Conservation (phyloP, 2,797 vertebrate species). For the Rhincodon typus region DNA sequence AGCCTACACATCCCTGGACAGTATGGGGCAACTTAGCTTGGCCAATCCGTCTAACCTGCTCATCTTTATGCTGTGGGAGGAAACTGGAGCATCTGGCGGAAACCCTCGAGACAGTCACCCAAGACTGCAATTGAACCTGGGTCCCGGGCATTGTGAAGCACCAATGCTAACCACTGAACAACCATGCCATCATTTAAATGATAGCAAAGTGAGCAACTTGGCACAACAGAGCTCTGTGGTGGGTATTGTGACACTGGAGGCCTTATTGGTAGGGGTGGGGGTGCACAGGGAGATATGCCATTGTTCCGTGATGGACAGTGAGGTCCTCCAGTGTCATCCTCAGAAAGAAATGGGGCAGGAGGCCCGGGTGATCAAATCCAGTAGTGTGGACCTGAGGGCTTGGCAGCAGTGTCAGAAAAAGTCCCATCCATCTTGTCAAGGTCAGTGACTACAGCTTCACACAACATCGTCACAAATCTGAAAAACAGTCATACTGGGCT, state of each 20-base stretch:
- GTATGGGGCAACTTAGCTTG: too few species aligned
- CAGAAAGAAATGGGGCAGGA: background rate
- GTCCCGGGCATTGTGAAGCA: too few species aligned
- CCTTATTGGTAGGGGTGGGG: background rate
- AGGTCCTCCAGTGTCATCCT: background rate
- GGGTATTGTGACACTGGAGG: background rate
- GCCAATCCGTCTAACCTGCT: too few species aligned
- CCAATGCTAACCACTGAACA: too few species aligned
- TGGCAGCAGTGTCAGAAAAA: background rate
- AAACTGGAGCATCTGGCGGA: too few species aligned
- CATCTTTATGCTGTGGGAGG: too few species aligned
- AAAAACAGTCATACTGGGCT: too few species aligned
- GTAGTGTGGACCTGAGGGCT: background rate
- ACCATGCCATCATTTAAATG: background rate
- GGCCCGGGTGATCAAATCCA: background rate
- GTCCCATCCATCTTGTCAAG: background rate
- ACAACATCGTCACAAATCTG: background rate
- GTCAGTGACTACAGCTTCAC: background rate
- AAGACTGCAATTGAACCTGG: too few species aligned
- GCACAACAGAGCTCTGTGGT: background rate
- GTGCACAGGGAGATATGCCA: background rate
- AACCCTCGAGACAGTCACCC: too few species aligned
- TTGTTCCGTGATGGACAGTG: background rate
- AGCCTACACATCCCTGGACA: too few species aligned
- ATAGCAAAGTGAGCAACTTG: background rate